Evolutionary conservation across 2,113 vertebrate genomes (phyloP), one percentile per base, ranked within the genome.

Genomic region (Erythrolamprus reginae): DNA sequence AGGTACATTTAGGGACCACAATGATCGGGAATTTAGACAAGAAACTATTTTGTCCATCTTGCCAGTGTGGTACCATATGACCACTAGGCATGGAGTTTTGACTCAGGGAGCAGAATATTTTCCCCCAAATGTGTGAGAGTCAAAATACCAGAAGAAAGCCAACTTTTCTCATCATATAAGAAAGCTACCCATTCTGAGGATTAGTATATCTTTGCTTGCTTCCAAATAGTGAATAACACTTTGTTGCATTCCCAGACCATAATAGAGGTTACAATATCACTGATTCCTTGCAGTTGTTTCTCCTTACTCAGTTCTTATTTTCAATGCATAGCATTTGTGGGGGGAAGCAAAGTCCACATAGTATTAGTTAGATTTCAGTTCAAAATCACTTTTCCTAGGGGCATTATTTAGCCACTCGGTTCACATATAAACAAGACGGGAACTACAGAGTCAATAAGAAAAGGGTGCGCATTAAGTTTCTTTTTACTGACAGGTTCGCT

Each of bases 401-500:
- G 89, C 58, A 85, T 89, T 47, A 58, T 56, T 91, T 92, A 92
- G 90, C 92, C 93, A 95, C 94, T 88, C 93, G 92, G 86, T 38
- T 61, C 0, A 0, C 52, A 70, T 88, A 90, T 88, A 90, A 94
- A 93, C 58, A 89, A 94, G 93, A 89, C 38, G 83, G 45, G 17
- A 38, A 52, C 65, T 61, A 61, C 12, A 83, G 88, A 89, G 89
- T 90, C 87, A 26, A 77, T 2, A 93, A 91, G 52, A 91, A 92
- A 84, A 90, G 84, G 88, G 82, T 19, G 89, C 92, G 1, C 3
- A 93, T 88, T 93, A 93, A 93, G 91, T 94, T 94, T 93, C 86
- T 93, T 93, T 92, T 86, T 88, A 90, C 94, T 95, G 94, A 92
- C 93, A 93, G 93, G 87, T 89, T 90, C 90, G 13, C 82, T 53